A percentile compares a stretch with the other conserved stretches of the same genome.
Conservation (phyloP, 2,888 invertebrate species). For the Mythimna vitellina region DNA sequence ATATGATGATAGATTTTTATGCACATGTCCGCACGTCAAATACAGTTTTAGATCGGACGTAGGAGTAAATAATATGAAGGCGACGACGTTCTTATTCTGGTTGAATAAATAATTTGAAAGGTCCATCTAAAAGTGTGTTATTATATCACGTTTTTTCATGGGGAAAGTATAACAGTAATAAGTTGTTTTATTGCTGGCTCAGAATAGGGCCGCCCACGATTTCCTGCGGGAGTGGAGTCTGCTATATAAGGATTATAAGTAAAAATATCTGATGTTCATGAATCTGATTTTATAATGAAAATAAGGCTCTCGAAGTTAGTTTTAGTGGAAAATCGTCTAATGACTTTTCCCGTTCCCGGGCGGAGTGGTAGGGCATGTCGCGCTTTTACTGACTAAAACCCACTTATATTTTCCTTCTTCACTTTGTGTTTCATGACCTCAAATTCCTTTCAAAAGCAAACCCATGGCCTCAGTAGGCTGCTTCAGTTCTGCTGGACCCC, state of each 20-base stretch:
- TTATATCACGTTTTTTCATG: conserved; percentile 10
- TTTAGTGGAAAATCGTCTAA: no score
- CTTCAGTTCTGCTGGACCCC: no score
- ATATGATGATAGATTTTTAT: conserved; percentile 43
- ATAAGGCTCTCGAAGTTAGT: no score
- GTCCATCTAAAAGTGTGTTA: conserved; percentile 34
- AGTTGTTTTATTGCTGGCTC: conserved; percentile 1
- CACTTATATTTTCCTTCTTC: no score
- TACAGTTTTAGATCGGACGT: conserved; percentile 59
- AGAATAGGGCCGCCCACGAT: conserved; percentile 30
- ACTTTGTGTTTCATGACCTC: no score
- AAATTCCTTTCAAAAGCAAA: no score
- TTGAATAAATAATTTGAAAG: conserved; percentile 51
- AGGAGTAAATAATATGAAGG: conserved; percentile 47
- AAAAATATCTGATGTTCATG: background rate
- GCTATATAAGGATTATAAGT: background rate
- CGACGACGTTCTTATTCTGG: conserved; percentile 41
- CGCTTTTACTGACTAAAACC: no score
- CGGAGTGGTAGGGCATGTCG: no score
- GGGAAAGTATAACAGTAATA: conserved; percentile 35
- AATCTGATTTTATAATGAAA: background rate
- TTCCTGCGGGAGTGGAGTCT: conserved; percentile 20
- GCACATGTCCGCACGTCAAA: conserved; percentile 53
- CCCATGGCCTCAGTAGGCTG: no score
- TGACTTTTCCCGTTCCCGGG: no score